Percentiles rank a stretch among this genome's conserved stretches.
Conservation (phyloP, 1,140 invertebrate genomes). For the Laupala kohalensis region DNA sequence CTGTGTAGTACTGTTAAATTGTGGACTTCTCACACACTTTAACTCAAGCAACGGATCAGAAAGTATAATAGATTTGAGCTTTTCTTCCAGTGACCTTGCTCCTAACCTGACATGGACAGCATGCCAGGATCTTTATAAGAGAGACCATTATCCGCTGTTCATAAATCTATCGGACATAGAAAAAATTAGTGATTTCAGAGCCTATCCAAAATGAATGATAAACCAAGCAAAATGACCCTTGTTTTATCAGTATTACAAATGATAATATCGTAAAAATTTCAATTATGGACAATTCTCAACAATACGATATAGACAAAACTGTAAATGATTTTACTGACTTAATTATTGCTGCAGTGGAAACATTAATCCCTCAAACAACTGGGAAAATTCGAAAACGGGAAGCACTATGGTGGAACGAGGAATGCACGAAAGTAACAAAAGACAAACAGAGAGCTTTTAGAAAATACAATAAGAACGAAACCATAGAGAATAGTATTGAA, state of each 20-base stretch:
- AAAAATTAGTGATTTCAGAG: background rate
- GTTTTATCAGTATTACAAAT: background rate
- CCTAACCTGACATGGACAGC: background rate
- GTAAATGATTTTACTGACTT: background rate
- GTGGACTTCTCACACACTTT: background rate
- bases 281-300: background rate
- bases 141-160: background rate
- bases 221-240: background rate
- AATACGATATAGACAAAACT: background rate
- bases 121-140: background rate
- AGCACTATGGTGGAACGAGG: background rate
- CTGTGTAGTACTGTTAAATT: constrained; percentile 9
- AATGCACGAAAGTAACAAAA: background rate
- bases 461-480: background rate
- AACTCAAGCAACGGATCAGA: background rate
- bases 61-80: background rate
- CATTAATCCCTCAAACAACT: background rate
- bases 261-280: background rate
- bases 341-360: background rate
- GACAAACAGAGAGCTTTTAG: background rate
- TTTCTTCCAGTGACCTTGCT: background rate
- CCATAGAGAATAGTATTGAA: background rate
- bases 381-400: background rate
- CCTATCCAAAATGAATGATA: background rate
- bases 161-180: background rate